phyloP scores from a whole-genome alignment of 2,113 vertebrate genomes.

The Callipepla californica region DNA sequence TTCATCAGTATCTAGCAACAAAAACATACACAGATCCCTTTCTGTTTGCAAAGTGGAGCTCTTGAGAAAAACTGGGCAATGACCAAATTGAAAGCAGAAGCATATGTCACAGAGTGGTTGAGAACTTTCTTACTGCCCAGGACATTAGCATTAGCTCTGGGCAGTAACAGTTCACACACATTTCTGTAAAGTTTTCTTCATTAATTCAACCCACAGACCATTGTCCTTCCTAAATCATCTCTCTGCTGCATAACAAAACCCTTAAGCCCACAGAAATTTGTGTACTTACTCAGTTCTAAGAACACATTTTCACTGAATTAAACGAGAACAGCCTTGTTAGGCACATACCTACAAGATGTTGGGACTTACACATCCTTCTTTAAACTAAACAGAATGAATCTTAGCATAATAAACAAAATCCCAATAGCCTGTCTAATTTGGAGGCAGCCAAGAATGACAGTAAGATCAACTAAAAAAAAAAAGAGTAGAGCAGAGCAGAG shows the following conservation, averaged over 20 bases:
- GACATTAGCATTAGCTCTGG: not conserved
- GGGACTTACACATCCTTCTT: not conserved
- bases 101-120: not conserved
- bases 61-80: conserved; percentile 3
- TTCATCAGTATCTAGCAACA: conserved; percentile 80
- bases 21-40: not conserved
- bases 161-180: not conserved
- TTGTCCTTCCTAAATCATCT: not conserved
- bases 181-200: not conserved
- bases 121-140: not conserved
- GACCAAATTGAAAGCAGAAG: not conserved
- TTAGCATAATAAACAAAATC: not conserved
- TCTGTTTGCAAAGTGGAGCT: not conserved
- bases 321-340: not conserved
- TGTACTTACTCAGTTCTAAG: not conserved
- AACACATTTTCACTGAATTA: not conserved
- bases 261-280: not conserved
- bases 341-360: not conserved
- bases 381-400: not conserved
- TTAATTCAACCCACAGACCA: not conserved
- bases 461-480: not conserved
- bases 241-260: not conserved
- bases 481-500: no score
- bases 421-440: not conserved
- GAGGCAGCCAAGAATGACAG: not conserved